phyloP scores from a whole-genome alignment of 2,113 vertebrate species.

The Uria aalge region DNA sequence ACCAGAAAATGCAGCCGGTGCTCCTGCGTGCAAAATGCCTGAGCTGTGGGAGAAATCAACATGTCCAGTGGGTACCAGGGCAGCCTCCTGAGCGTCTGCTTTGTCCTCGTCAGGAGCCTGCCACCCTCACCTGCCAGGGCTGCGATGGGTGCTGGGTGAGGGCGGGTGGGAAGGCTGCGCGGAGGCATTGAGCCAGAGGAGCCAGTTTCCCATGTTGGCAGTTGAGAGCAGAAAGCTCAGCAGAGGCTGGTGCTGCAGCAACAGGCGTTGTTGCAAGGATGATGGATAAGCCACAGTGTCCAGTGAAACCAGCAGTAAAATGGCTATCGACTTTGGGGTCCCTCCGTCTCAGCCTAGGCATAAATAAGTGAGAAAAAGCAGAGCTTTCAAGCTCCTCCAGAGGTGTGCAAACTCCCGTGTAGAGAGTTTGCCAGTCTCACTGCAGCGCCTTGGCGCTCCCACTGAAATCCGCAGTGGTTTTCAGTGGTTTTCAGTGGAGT shows the following conservation, averaged over 20 bases:
- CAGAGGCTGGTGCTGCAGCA: neutral
- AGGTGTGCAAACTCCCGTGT: neutral
- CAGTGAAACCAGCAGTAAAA: neutral
- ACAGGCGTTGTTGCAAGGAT: neutral
- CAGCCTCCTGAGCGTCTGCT: neutral
- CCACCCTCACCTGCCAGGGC: neutral
- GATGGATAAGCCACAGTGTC: neutral
- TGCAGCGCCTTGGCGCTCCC: fast-evolving
- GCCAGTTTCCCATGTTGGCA: neutral
- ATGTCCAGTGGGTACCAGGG: neutral
- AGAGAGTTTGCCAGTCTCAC: neutral
- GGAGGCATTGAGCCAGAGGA: neutral
- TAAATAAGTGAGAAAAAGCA: neutral
- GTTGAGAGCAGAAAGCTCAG: neutral
- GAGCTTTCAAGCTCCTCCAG: neutral
- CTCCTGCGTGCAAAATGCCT: neutral
- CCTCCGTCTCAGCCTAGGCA: neutral
- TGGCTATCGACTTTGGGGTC: neutral
- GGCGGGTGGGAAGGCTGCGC: neutral
- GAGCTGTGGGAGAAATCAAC: neutral
- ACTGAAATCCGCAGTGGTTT: neutral
- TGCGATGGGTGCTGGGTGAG: neutral
- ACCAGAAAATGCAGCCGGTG: neutral
- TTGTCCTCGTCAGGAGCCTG: neutral
- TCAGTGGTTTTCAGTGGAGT: neutral